phyloP scores from a whole-genome alignment of 2,888 invertebrate species.

The Aricia artaxerxes region DNA sequence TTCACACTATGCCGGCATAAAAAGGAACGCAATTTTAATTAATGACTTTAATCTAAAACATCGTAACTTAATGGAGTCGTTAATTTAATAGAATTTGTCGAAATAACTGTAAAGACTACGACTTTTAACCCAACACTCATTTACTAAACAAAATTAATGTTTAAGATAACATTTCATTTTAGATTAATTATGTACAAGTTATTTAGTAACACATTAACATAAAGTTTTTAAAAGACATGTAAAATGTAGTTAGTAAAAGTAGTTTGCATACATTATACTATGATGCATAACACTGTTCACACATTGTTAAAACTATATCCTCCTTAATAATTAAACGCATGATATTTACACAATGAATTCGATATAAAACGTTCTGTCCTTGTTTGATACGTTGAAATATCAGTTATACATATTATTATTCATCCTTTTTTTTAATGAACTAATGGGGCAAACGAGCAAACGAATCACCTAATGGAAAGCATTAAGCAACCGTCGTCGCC shows the following conservation, averaged over 20 bases:
- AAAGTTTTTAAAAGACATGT: neutral
- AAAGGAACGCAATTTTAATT: neutral
- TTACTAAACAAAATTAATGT: neutral
- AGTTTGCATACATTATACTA: neutral
- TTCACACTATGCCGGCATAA: neutral
- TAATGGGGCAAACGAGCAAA: no score
- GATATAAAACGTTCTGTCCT: no score
- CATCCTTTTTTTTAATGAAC: no score
- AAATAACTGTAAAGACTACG: neutral
- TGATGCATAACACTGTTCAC: neutral
- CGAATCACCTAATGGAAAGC: no score
- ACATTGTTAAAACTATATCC: neutral
- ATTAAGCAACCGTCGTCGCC: no score
- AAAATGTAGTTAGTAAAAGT: slow-evolving; percentile 3
- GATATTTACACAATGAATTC: no score
- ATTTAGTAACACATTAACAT: neutral
- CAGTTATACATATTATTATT: no score
- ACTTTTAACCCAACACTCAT: neutral
- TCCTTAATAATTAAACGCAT: no score
- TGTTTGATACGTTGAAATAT: no score
- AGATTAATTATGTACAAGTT: slow-evolving; percentile 6
- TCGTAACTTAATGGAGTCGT: neutral
- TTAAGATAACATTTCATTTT: neutral
- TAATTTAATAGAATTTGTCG: neutral
- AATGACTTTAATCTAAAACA: neutral